Evolutionary conservation across 2,888 invertebrate genomes (phyloP).

Genomic region (Hoplodrina blanda): DNA sequence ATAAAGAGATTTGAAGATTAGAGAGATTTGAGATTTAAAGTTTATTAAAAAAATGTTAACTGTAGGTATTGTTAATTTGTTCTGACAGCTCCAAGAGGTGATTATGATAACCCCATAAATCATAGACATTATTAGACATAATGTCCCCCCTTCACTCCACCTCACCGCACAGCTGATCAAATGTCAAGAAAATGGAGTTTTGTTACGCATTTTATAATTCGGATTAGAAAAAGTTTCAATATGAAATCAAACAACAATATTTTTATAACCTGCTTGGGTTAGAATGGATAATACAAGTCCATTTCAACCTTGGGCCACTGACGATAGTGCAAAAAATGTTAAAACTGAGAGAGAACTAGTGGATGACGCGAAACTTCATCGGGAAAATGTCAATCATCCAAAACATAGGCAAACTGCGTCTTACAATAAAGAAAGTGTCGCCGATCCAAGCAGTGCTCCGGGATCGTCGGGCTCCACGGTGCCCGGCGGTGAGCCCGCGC

Average conservation of each 20-base stretch:
- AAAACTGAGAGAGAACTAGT: slow-evolving; percentile 87
- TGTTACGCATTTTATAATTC: slow-evolving; percentile 88
- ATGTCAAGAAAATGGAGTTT: slow-evolving; percentile 91
- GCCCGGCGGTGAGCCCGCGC: slow-evolving; percentile 75
- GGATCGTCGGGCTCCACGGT: slow-evolving; percentile 82
- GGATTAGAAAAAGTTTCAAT: slow-evolving; percentile 81
- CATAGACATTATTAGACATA: neutral
- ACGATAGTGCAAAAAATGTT: slow-evolving; percentile 87
- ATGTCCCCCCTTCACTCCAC: slow-evolving; percentile 75
- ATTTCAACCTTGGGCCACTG: slow-evolving; percentile 89
- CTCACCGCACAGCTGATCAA: slow-evolving; percentile 90
- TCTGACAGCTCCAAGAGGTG: no score
- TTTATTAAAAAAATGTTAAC: no score
- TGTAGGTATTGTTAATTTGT: no score
- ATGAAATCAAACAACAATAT: slow-evolving; percentile 82
- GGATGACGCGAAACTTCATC: slow-evolving; percentile 91
- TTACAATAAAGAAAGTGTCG: slow-evolving; percentile 89
- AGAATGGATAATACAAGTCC: slow-evolving; percentile 89
- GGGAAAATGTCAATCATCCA: slow-evolving; percentile 91
- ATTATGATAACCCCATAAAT: slow-evolving; percentile 29
- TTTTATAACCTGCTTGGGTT: slow-evolving; percentile 80
- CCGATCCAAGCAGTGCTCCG: slow-evolving; percentile 80
- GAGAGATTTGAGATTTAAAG: no score
- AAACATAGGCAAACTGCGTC: slow-evolving; percentile 91
- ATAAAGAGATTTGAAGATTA: no score